phyloP scores from a whole-genome alignment of 2,113 vertebrate genomes.

The Bufo gargarizans region DNA sequence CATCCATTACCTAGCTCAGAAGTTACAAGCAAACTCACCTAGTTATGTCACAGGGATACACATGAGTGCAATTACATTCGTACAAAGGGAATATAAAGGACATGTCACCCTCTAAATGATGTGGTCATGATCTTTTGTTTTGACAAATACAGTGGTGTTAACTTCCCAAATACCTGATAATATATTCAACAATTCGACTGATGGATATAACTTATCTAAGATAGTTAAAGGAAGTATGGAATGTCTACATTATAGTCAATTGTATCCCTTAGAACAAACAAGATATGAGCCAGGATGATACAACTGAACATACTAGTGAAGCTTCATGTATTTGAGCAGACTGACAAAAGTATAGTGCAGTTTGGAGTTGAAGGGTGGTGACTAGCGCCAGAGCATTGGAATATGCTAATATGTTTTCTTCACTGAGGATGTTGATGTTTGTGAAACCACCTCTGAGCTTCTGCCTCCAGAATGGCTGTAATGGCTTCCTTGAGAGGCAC shows the following conservation, averaged over 20 bases:
- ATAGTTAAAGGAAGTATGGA: neutral
- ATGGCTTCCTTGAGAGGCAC: neutral
- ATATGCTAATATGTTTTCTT: conserved; percentile 36
- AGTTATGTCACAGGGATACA: conserved; percentile 33
- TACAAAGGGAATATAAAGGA: neutral
- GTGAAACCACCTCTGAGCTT: conserved; percentile 15
- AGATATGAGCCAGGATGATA: conserved; percentile 19
- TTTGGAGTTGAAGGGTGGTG: conserved; percentile 21
- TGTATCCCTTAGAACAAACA: conserved; percentile 10
- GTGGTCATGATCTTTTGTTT: neutral
- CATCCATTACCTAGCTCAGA: neutral
- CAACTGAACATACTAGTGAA: conserved; percentile 32
- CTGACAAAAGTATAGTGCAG: conserved; percentile 10
- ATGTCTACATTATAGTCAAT: conserved; percentile 25
- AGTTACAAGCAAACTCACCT: conserved; percentile 16
- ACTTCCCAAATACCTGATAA: neutral
- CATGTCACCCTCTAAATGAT: neutral
- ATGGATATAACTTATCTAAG: neutral
- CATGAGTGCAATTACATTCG: conserved; percentile 25
- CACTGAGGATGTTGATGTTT: conserved; percentile 20
- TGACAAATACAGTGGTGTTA: neutral
- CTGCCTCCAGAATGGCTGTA: neutral
- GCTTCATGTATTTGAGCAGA: conserved; percentile 23
- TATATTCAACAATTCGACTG: neutral
- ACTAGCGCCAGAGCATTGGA: neutral